Percentiles rank a stretch among this genome's conserved stretches.
phyloP scores from a whole-genome alignment of 2,113 vertebrate species.

The Anarrhichthys ocellatus region DNA sequence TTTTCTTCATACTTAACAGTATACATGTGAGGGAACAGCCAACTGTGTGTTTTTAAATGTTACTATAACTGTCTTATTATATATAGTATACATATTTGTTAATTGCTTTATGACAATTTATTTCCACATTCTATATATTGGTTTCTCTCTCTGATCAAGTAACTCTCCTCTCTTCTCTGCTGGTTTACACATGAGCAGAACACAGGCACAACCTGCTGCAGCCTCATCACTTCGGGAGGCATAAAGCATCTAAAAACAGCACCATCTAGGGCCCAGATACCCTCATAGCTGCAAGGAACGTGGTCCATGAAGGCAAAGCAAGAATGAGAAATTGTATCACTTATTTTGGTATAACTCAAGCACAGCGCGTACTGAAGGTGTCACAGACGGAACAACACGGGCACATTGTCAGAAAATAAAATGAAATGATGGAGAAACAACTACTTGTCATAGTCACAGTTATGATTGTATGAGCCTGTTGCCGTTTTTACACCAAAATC shows the following conservation, averaged over 20 bases:
- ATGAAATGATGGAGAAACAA: neutral
- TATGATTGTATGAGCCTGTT: neutral
- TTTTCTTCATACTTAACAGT: neutral
- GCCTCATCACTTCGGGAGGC: neutral
- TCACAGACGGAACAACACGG: neutral
- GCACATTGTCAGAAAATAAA: neutral
- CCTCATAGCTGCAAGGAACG: conserved; percentile 22
- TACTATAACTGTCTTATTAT: neutral
- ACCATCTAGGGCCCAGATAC: conserved; percentile 70
- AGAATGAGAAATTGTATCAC: neutral
- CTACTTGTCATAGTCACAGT: neutral
- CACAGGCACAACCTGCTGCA: conserved; percentile 1
- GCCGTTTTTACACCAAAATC: neutral
- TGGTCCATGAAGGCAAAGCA: neutral
- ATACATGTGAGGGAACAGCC: neutral
- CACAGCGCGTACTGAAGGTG: neutral
- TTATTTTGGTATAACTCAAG: neutral
- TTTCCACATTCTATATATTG: neutral
- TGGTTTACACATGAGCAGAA: neutral
- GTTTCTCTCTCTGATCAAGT: neutral
- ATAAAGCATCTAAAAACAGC: conserved; percentile 56
- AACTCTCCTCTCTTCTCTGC: neutral
- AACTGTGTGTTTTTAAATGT: neutral
- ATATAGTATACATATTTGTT: neutral
- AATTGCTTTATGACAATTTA: neutral